Conservation (phyloP, 2,113 vertebrate species). For the Sphaerodactylus townsendi region DNA sequence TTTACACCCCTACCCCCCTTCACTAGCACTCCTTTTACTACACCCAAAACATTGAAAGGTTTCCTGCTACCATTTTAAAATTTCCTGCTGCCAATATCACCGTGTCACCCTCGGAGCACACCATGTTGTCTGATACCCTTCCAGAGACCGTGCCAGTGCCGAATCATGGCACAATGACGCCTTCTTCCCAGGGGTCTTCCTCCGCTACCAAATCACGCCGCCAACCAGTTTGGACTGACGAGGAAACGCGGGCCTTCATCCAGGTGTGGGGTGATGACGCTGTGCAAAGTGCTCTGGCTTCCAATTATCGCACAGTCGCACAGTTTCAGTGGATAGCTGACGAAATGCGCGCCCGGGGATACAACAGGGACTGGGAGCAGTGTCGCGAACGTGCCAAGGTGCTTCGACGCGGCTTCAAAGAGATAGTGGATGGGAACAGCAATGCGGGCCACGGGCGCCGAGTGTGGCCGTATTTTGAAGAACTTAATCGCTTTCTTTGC, state of each 20-base stretch:
- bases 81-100: slow-evolving; percentile 12
- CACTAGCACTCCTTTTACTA: slow-evolving; percentile 3
- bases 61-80: slow-evolving; percentile 26
- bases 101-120: slow-evolving; percentile 24
- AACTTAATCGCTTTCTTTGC: slow-evolving; percentile 31
- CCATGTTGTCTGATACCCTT: slow-evolving; percentile 37
- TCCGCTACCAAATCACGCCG: slow-evolving; percentile 28
- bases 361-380: slow-evolving; percentile 33
- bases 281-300: slow-evolving; percentile 23
- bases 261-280: slow-evolving; percentile 31
- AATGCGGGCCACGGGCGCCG: slow-evolving; percentile 14
- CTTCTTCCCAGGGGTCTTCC: slow-evolving; percentile 26
- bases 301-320: slow-evolving; percentile 24
- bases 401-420: slow-evolving; percentile 29
- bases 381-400: slow-evolving; percentile 29
- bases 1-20: not conserved
- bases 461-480: slow-evolving; percentile 20
- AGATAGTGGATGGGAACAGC: slow-evolving; percentile 30
- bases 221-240: slow-evolving; percentile 26
- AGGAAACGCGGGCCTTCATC: slow-evolving; percentile 37
- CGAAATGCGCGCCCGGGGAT: slow-evolving; percentile 28
- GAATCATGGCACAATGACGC: slow-evolving; percentile 16
- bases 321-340: slow-evolving; percentile 35
- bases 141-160: slow-evolving; percentile 34
- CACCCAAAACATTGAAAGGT: slow-evolving; percentile 3